Base-by-base conservation (phyloP, 2,888 invertebrate genomes). In the Anoplius nigerrimus region DNA sequence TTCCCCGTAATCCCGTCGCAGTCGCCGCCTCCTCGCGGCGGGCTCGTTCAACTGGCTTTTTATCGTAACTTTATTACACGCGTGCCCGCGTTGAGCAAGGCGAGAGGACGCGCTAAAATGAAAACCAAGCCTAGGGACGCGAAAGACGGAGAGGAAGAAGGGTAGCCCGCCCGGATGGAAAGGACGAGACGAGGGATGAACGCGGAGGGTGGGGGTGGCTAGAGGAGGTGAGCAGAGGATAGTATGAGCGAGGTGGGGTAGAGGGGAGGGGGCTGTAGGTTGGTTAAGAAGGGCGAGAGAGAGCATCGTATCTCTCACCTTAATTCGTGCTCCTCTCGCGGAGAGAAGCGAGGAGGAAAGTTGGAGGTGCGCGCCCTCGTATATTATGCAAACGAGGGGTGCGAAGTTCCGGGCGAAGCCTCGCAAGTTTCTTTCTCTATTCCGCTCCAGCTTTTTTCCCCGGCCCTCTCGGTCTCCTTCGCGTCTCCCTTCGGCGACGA, bases 301-400 rank as follows among this genome's bases (percentile, higher is more conserved):
- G 52, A 52, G 20, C 22, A 22, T 52, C 22, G 21, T 52, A 16
- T 45, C 45, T 45, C 16, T 20, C 51, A 54, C 13, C 20, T 59
- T 43, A 55, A 67, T 63, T 48, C 54, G 43, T 48, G 60, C 45
- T 48, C 51, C 56, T 59, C 46, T 69, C 53, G 1, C 48, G 58
- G 45, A 20, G 27, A 16, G 16, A 16, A 27, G 16, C 45, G 64
- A 43, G 16, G 22, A 34, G 58, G 45, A 54, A 53, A 34, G 45
- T 22, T 22, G 48, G 46, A 24, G 51, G 48, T 55, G 51, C 57
- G 63, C 59, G 24, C 43, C 45, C 45, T 65, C 27, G 63, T 59
- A 61, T 61, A 66, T 65, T 69, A 69, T 69, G 69, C 65, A 65
- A 69, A 65, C 60, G 60, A 65, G 60, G 55, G 45, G 27, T 34